These are phyloP conservation scores for Acanthococcus lagerstroemiae DNA, from an alignment of 2,888 invertebrate genomes.

Conservation along the genomic window DNA sequence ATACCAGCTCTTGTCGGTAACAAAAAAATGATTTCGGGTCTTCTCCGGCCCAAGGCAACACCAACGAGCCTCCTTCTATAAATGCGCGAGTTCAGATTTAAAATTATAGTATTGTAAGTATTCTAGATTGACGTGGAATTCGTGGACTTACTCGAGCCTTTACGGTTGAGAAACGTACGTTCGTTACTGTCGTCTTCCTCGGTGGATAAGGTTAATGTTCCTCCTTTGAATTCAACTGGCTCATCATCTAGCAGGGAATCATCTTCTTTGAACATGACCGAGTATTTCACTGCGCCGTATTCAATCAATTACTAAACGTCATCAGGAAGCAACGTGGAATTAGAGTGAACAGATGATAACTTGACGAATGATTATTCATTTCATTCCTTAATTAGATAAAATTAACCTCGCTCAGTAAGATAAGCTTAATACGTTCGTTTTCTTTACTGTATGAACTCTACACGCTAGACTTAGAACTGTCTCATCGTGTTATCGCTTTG, in stretches of 20 bases:
- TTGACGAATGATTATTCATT: too few relatives aligned
- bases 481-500: too few relatives aligned
- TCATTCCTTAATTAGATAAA: too few relatives aligned
- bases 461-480: too few relatives aligned
- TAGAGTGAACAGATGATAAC: too few relatives aligned
- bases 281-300: too few relatives aligned
- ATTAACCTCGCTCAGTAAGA: too few relatives aligned
- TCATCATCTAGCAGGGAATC: constrained; percentile 16
- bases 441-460: too few relatives aligned
- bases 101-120: neutral
- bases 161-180: neutral
- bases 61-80: neutral
- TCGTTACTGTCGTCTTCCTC: neutral
- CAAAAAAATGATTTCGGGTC: constrained; percentile 61
- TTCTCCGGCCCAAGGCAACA: constrained; percentile 40
- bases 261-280: neutral
- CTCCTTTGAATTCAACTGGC: constrained; percentile 15
- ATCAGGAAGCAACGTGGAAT: too few relatives aligned
- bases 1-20: constrained; percentile 61
- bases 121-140: neutral
- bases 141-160: constrained; percentile 2
- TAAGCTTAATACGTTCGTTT: too few relatives aligned
- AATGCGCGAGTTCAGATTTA: neutral
- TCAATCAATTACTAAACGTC: too few relatives aligned
- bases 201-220: constrained; percentile 1